Base-by-base conservation (phyloP, 2,113 vertebrate species). In the Triplophysa tibetana region DNA sequence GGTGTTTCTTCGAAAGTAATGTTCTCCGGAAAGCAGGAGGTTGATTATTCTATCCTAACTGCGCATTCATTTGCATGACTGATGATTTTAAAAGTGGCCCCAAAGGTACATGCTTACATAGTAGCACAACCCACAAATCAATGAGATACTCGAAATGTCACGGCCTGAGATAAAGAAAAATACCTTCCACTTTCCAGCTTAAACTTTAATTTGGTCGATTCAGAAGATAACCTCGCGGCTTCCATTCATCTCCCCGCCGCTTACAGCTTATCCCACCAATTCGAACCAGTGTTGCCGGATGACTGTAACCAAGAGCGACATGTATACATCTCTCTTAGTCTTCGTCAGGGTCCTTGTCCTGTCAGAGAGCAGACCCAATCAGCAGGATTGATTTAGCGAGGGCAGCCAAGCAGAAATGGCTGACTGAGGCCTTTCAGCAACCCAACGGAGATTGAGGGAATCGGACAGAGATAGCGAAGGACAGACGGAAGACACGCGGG, bases 301-400 rank as follows among this genome's bases (percentile, higher is more conserved):
- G 87, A 90, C 80, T 81, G 88, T 90, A 90, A 91, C 88, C 82
- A 88, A 54, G 33, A 87, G 83, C 29, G 89, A 92, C 90, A 85
- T 83, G 86, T 89, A 89, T 89, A 88, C 86, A 89, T 91, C 89
- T 91, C 85, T 89, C 85, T 88, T 85, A 78, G 88, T 85, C 86
- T 86, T 82, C 70, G 65, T 89, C 87, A 88, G 87, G 82, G 89
- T 89, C 88, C 86, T 89, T 90, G 79, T 79, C 75, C 85, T 88
- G 88, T 91, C 89, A 89, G 82, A 85, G 85, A 85, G 90, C 89
- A 88, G 82, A 90, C 85, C 79, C 86, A 89, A 90, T 91, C 87
- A 90, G 74, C 82, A 81, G 82, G 86, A 91, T 88, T 90, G 90
- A 91, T 91, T 89, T 89, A 90, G 76, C 84, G 75, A 84, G 84